Percentiles rank a stretch among this genome's conserved stretches.
These are phyloP conservation scores for Popillia japonica DNA, from an alignment of 1,140 invertebrate genomes.

Conservation along the genomic window DNA sequence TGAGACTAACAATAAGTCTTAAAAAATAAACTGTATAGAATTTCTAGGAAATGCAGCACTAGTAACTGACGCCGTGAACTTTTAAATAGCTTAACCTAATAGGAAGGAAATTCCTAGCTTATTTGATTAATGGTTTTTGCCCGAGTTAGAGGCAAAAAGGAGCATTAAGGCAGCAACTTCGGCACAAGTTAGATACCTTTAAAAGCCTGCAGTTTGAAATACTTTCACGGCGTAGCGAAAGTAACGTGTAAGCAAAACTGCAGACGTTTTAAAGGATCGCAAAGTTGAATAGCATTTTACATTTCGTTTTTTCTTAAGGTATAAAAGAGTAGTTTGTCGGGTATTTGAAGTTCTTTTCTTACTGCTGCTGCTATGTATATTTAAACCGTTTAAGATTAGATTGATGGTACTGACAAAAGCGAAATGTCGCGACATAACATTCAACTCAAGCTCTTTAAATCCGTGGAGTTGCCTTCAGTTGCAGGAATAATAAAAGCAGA, in stretches of 20 bases:
- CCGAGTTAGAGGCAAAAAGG: not conserved
- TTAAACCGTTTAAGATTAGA: too few relatives aligned
- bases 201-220: not conserved
- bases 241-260: not conserved
- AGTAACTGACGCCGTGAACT: not conserved
- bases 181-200: constrained; percentile 9
- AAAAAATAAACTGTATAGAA: too few relatives aligned
- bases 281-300: not conserved
- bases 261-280: not conserved
- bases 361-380: too few relatives aligned
- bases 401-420: too few relatives aligned
- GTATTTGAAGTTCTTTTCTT: too few relatives aligned
- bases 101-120: not conserved
- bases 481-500: too few relatives aligned
- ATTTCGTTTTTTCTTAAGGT: not conserved
- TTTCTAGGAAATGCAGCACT: too few relatives aligned
- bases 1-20: too few relatives aligned
- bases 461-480: too few relatives aligned
- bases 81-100: not conserved
- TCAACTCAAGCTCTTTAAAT: too few relatives aligned
- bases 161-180: not conserved
- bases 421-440: too few relatives aligned
- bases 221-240: not conserved
- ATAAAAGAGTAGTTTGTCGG: not conserved
- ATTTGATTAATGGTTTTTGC: not conserved